Percentiles rank a stretch among this genome's conserved stretches.
phyloP scores from a whole-genome alignment of 1,140 invertebrate genomes.

The Conopomorpha cramerella region DNA sequence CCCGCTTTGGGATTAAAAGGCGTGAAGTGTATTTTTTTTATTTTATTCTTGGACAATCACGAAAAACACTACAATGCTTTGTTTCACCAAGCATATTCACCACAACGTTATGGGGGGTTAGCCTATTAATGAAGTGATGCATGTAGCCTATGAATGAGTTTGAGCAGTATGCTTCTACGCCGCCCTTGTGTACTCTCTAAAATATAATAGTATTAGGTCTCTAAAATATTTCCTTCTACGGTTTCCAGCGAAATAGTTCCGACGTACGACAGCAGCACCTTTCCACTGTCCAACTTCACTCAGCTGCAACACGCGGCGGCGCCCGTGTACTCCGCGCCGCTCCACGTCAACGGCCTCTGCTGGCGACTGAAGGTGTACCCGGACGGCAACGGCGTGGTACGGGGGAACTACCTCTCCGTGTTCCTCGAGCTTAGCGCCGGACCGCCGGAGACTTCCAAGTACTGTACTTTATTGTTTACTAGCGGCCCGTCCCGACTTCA shows the following conservation, averaged over 20 bases:
- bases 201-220: not conserved
- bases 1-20: no score
- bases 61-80: no score
- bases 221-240: not conserved
- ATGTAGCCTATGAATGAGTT: no score
- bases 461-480: no score
- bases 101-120: no score
- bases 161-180: no score
- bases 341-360: constrained; percentile 86
- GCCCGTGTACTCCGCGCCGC: constrained; percentile 89
- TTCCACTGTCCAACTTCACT: constrained; percentile 85
- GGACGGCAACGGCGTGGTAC: constrained; percentile 91
- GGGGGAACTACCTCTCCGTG: constrained; percentile 91
- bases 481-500: no score
- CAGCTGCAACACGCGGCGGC: constrained; percentile 85
- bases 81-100: no score
- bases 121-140: no score
- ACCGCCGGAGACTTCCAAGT: constrained; percentile 92
- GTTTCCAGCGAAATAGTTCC: constrained; percentile 94
- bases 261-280: constrained; percentile 86
- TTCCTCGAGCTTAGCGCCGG: constrained; percentile 90
- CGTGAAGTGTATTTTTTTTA: no score
- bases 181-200: no score
- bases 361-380: constrained; percentile 93
- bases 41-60: no score